phyloP scores from a whole-genome alignment of 2,888 invertebrate species.

The Meandrusa payeni region DNA sequence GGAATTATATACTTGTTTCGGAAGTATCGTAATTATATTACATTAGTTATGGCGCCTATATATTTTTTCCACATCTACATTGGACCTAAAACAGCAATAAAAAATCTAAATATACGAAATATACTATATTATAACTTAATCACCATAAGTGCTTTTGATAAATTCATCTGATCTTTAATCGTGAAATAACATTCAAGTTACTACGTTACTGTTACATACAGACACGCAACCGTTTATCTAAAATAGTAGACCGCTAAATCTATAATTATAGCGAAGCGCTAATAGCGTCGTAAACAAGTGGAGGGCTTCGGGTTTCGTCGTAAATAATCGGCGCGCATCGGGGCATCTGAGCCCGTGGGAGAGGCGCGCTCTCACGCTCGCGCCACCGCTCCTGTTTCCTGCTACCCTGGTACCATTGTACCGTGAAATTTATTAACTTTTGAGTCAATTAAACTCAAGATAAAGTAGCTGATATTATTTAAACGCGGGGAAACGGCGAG shows the following conservation, averaged over 20 bases:
- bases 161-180: too few relatives aligned
- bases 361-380: constrained; percentile 22
- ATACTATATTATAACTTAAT: too few relatives aligned
- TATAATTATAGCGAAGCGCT: constrained; percentile 17
- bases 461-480: neutral
- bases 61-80: too few relatives aligned
- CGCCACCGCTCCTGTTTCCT: constrained; percentile 20
- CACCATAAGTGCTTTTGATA: too few relatives aligned
- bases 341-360: constrained; percentile 30
- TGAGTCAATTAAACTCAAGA: constrained; percentile 1
- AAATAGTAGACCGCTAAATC: constrained; percentile 4
- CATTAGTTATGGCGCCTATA: too few relatives aligned
- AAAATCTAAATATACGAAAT: too few relatives aligned
- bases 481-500: too few relatives aligned
- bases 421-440: constrained; percentile 17
- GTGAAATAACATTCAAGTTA: too few relatives aligned
- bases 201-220: neutral
- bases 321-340: constrained; percentile 19
- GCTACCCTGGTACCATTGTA: constrained; percentile 24
- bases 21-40: too few relatives aligned
- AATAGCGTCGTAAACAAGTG: constrained; percentile 22
- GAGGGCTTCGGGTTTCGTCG: constrained; percentile 22
- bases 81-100: too few relatives aligned
- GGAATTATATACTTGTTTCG: too few relatives aligned
- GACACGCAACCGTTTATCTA: neutral